Percentiles rank a stretch among this genome's conserved stretches.
phyloP scores from a whole-genome alignment of 2,888 invertebrate genomes.

The Terebella lapidaria region DNA sequence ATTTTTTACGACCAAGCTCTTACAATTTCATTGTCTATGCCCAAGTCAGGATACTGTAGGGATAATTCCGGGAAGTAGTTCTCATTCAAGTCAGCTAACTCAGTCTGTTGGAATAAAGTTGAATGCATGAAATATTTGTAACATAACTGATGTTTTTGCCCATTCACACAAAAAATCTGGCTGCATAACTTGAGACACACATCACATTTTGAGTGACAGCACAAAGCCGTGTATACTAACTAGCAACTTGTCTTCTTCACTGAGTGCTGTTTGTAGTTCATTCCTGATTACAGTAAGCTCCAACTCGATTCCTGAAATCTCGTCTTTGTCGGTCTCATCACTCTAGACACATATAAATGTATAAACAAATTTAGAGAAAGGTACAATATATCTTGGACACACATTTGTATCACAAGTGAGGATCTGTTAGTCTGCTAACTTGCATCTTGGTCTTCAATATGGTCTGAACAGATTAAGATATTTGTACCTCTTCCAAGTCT shows the following conservation, averaged over 20 bases:
- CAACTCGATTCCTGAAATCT: not conserved
- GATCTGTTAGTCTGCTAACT: too few species aligned
- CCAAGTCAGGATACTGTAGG: constrained; percentile 36
- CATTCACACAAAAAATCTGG: too few species aligned
- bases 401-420: too few species aligned
- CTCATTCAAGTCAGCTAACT: constrained; percentile 35
- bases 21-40: constrained; percentile 36
- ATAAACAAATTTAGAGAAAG: not conserved
- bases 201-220: not conserved
- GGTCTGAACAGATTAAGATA: too few species aligned
- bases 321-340: not conserved
- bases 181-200: not conserved
- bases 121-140: not conserved
- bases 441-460: too few species aligned
- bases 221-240: constrained; percentile 28
- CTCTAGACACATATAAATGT: not conserved
- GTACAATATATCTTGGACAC: not conserved
- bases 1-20: constrained; percentile 7
- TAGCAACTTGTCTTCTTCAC: constrained; percentile 32
- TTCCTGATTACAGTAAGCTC: constrained; percentile 32
- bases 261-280: constrained; percentile 34
- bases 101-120: constrained; percentile 29
- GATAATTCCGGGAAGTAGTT: constrained; percentile 42
- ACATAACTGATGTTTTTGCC: not conserved
- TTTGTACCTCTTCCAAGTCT: constrained; percentile 43